phyloP scores from a whole-genome alignment of 1,140 invertebrate genomes.

The Myzus persicae region DNA sequence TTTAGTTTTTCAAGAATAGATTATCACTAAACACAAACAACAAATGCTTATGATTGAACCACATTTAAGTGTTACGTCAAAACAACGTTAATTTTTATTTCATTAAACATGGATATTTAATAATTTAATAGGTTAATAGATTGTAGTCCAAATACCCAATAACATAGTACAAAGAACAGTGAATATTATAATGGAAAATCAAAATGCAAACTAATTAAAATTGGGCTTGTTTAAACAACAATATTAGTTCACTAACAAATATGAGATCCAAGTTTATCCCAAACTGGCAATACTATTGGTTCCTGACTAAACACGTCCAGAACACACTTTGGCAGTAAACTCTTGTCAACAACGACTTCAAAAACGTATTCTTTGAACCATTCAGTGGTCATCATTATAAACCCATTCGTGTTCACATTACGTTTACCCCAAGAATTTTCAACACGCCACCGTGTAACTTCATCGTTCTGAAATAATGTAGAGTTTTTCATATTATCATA shows the following conservation, averaged over 20 bases:
- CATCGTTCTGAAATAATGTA: slow-evolving; percentile 64
- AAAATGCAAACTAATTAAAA: background rate
- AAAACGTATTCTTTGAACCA: slow-evolving; percentile 93
- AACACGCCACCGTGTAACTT: slow-evolving; percentile 78
- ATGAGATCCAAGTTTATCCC: slow-evolving; percentile 87
- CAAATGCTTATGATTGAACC: background rate
- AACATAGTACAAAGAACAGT: background rate
- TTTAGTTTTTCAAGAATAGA: background rate
- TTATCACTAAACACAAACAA: background rate
- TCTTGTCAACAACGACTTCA: slow-evolving; percentile 84
- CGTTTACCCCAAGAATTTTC: slow-evolving; percentile 94
- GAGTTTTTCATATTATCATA: background rate
- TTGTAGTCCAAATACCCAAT: background rate
- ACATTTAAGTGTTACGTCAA: no score
- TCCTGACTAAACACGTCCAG: slow-evolving; percentile 78
- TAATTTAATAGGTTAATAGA: background rate
- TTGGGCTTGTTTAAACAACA: background rate
- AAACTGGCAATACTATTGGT: slow-evolving; percentile 82
- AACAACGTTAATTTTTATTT: background rate
- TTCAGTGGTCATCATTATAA: slow-evolving; percentile 79
- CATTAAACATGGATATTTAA: background rate
- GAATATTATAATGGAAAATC: background rate
- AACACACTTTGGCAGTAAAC: slow-evolving; percentile 77
- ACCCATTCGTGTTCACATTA: slow-evolving; percentile 82
- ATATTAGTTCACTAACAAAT: slow-evolving; percentile 30